Evolutionary conservation across 2,888 invertebrate species (phyloP).

Genomic region (Latrodectus elegans): DNA sequence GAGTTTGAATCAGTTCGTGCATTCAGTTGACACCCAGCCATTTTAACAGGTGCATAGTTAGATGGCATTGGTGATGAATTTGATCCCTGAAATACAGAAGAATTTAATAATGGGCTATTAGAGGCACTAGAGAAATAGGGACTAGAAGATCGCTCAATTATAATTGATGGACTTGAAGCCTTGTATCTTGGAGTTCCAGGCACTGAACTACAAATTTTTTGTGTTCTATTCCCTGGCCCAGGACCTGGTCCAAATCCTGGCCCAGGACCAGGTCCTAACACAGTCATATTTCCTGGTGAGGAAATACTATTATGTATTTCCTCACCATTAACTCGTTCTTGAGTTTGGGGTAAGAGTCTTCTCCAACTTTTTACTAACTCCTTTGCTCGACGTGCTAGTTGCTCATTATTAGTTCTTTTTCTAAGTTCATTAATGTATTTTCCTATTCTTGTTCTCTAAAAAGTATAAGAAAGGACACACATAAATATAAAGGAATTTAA

Average conservation of each 20-base stretch:
- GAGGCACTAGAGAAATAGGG: slow-evolving; percentile 71
- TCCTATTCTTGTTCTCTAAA: slow-evolving; percentile 93
- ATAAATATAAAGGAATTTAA: background rate
- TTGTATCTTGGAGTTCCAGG: slow-evolving; percentile 69
- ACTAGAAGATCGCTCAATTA: slow-evolving; percentile 69
- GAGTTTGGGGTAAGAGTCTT: slow-evolving; percentile 78
- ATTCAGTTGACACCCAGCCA: slow-evolving; percentile 19
- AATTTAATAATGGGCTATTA: slow-evolving; percentile 70
- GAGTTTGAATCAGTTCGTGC: slow-evolving; percentile 33
- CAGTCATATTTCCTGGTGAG: slow-evolving; percentile 40
- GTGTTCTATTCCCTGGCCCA: slow-evolving; percentile 55
- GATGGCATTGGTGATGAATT: slow-evolving; percentile 59
- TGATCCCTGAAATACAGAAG: slow-evolving; percentile 66
- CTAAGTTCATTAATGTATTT: slow-evolving; percentile 94
- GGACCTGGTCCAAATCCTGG: slow-evolving; percentile 70
- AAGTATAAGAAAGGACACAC: slow-evolving; percentile 54
- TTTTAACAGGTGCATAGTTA: slow-evolving; percentile 64
- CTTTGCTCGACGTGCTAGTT: slow-evolving; percentile 90
- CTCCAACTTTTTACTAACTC: slow-evolving; percentile 94
- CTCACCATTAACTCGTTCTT: slow-evolving; percentile 72
- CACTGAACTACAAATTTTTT: slow-evolving; percentile 40
- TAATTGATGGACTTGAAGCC: slow-evolving; percentile 72
- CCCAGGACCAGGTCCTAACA: slow-evolving; percentile 70
- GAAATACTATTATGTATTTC: slow-evolving; percentile 70
- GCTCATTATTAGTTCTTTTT: slow-evolving; percentile 87